phyloP scores from a whole-genome alignment of 2,113 vertebrate species.

The Manacus vitellinus region DNA sequence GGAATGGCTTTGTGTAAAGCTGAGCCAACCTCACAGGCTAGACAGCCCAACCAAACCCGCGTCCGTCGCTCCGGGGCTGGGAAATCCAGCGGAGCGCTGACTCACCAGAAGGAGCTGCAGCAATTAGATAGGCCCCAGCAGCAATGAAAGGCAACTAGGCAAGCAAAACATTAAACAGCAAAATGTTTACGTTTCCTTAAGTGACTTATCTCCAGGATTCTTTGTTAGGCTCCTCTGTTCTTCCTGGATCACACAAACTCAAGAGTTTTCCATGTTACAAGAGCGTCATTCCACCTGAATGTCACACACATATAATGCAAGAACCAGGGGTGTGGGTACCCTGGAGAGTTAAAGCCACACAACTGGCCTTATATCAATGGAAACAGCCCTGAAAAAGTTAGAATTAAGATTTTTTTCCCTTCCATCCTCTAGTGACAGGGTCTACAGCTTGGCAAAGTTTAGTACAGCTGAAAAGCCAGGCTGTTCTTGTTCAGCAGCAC shows the following conservation, averaged over 20 bases:
- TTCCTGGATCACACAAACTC: background rate
- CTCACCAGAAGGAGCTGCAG: slow-evolving; percentile 28
- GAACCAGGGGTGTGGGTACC: background rate
- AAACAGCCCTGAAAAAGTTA: background rate
- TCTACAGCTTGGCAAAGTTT: background rate
- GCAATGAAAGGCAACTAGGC: slow-evolving; percentile 16
- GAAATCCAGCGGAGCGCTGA: slow-evolving; percentile 42
- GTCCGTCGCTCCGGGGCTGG: slow-evolving; percentile 30
- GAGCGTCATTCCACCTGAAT: background rate
- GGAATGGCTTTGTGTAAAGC: slow-evolving; percentile 30
- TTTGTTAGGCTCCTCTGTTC: background rate
- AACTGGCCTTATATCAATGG: background rate
- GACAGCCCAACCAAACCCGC: slow-evolving; percentile 17
- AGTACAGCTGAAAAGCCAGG: background rate
- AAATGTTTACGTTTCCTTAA: slow-evolving; percentile 29
- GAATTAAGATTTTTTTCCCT: background rate
- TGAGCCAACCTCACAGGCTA: slow-evolving; percentile 50
- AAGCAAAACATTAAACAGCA: slow-evolving; percentile 24
- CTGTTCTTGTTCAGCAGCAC: background rate
- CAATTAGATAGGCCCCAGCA: slow-evolving; percentile 30
- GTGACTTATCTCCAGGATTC: slow-evolving; percentile 39
- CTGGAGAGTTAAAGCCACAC: background rate
- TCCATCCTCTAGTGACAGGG: background rate
- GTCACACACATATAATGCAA: background rate
- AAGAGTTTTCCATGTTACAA: background rate